Base-by-base conservation (phyloP, 2,113 vertebrate species). In the Odontesthes bonariensis region DNA sequence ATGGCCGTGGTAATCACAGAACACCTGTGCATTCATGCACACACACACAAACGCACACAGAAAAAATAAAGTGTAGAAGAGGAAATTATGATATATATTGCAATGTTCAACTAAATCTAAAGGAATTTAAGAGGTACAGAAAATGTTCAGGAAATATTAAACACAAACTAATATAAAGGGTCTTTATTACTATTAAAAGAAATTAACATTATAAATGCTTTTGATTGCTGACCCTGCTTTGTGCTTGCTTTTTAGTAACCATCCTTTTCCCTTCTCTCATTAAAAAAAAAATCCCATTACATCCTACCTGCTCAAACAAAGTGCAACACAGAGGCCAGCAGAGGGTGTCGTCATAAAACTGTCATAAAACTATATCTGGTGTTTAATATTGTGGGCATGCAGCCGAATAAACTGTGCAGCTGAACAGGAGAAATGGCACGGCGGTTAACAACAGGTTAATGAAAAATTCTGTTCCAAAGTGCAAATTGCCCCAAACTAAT, bases 1-100 rank as follows among this genome's bases (percentile, higher is more conserved):
- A 86, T 99, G 98, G 64, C 98, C 98, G 52, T 99, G 98, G 87
- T 98, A 99, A 92, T 99, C 98, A 22, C 94, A 95, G 77, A 93
- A 95, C 16, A 94, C 93, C 94, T 95, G 61, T 27, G 19, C n/a
- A 71, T 31, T 32, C 38, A 79, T 13, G 11, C 22, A 42, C 10
- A 65, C 10, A 16, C 13, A 51, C 6, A n/a, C 13, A 67, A 4
- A 69, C 52, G 65, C 20, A 51, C 3, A 60, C 14, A 35, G 23
- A 56, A 5, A 69, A 1, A 22, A 14, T 82, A 23, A 53, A 65
- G 31, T 58, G 53, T 69, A 57, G 69, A 6, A 75, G n/a, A 72
- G 47, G 2, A 42, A 12, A 11, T 52, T 20, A 49, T 17, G 6
- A 56, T 35, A 10, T 14, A 66, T 22, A 23, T 6, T 32, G 13